Percentiles rank a stretch among this genome's conserved stretches.
Conservation (phyloP, 1,140 invertebrate species). For the Drosophila pallidifrons region DNA sequence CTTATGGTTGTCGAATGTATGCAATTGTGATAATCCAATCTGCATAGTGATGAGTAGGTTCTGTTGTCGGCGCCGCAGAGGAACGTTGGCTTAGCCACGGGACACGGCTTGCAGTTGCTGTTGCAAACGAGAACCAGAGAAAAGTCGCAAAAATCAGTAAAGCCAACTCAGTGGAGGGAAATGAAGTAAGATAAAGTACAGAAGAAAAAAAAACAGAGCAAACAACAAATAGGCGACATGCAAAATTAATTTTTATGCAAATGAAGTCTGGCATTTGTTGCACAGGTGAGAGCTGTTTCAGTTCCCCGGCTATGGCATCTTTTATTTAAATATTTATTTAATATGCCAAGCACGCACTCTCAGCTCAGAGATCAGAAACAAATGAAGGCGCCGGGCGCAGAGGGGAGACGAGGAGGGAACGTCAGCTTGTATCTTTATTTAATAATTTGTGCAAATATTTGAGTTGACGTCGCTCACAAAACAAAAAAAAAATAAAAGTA, state of each 20-base stretch:
- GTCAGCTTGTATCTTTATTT: slow-evolving; percentile 53
- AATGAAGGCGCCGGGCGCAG: not conserved
- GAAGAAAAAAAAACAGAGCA: slow-evolving; percentile 15
- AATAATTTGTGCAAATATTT: slow-evolving; percentile 77
- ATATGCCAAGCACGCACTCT: slow-evolving; percentile 71
- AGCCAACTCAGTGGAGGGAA: slow-evolving; percentile 52
- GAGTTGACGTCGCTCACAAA: slow-evolving; percentile 26
- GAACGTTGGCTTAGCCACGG: slow-evolving; percentile 92
- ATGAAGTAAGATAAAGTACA: slow-evolving; percentile 13
- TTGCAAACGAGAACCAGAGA: slow-evolving; percentile 2
- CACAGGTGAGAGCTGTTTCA: slow-evolving; percentile 27
- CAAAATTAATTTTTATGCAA: slow-evolving; percentile 84
- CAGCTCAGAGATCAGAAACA: slow-evolving; percentile 27
- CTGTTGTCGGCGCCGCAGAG: slow-evolving; percentile 95
- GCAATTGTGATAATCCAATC: slow-evolving; percentile 96
- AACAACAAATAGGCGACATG: slow-evolving; percentile 78
- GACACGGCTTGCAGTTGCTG: slow-evolving; percentile 91
- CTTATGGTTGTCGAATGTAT: slow-evolving; percentile 91
- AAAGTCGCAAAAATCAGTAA: slow-evolving; percentile 50
- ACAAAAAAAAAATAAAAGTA: too few relatives aligned
- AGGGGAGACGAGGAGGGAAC: not conserved
- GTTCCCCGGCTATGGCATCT: slow-evolving; percentile 29
- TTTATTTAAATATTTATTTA: slow-evolving; percentile 82
- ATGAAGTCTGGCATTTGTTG: slow-evolving; percentile 51
- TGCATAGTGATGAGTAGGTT: slow-evolving; percentile 96